Evolutionary conservation across 2,113 vertebrate species (phyloP).

Genomic region (Formicarius rufipectus): DNA sequence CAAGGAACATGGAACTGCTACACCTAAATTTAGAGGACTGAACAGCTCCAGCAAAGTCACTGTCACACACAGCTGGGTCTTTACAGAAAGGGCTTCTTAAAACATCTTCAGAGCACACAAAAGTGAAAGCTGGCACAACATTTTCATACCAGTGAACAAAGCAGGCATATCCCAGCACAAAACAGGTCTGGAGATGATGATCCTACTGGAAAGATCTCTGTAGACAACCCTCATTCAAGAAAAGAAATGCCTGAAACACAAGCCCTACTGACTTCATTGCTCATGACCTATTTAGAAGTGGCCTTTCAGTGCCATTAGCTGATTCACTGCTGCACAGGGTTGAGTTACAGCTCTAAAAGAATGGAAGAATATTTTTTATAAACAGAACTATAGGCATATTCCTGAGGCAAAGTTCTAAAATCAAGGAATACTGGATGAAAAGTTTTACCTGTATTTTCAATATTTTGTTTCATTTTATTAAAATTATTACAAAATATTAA

Average conservation of each 20-base stretch:
- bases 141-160: background rate
- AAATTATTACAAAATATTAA: background rate
- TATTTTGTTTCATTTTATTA: background rate
- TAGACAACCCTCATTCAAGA: background rate
- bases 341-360: background rate
- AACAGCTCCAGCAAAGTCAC: background rate
- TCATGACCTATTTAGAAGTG: constrained; percentile 38
- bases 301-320: constrained; percentile 26
- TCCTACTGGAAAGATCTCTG: background rate
- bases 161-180: background rate
- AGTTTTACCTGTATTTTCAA: background rate
- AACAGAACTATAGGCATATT: background rate
- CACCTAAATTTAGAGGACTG: background rate
- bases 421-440: background rate
- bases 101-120: background rate
- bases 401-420: background rate
- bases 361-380: background rate
- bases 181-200: background rate
- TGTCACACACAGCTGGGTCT: background rate
- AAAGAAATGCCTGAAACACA: background rate
- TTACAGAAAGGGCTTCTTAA: background rate
- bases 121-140: background rate
- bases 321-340: background rate
- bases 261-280: constrained; percentile 15
- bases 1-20: background rate